These are phyloP conservation scores for Aphaenogaster floridana DNA, from an alignment of 1,140 invertebrate genomes.

Conservation along the genomic window DNA sequence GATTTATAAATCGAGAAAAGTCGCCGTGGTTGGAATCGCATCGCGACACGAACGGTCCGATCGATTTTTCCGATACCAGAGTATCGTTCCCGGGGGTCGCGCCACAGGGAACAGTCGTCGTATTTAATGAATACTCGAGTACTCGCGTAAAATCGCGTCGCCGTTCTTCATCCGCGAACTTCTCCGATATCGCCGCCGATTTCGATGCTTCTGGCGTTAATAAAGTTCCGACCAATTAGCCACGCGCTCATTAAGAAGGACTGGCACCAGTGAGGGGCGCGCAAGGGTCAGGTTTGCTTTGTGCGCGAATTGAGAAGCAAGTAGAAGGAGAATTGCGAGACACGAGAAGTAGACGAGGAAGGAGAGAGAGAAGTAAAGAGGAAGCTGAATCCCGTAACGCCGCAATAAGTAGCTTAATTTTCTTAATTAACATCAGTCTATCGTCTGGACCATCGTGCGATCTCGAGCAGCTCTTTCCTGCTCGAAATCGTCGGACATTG, in stretches of 20 bases:
- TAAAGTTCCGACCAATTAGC: conserved; percentile 74
- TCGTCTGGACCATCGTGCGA: background rate
- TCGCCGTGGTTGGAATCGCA: background rate
- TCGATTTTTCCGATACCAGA: conserved; percentile 28
- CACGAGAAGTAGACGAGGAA: conserved; percentile 23
- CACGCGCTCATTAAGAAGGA: conserved; percentile 70
- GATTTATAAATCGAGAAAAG: conserved; percentile 2
- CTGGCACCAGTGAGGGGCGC: conserved; percentile 44
- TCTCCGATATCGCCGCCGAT: conserved; percentile 42
- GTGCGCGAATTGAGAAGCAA: conserved; percentile 33
- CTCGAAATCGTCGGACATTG: background rate
- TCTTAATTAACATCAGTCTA: conserved; percentile 79
- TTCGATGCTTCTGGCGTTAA: conserved; percentile 68
- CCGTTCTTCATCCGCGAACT: conserved; percentile 63
- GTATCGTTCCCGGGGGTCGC: background rate
- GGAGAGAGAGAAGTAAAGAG: conserved; percentile 16
- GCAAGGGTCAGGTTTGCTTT: conserved; percentile 59
- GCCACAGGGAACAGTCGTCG: background rate
- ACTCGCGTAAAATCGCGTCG: conserved; percentile 61
- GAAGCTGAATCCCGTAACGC: conserved; percentile 55
- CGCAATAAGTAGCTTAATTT: conserved; percentile 82
- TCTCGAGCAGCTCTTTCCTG: conserved; percentile 11
- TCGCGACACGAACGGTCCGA: background rate
- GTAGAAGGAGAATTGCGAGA: conserved; percentile 24
- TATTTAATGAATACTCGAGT: conserved; percentile 71